Percentiles rank a stretch among this genome's conserved stretches.
phyloP scores from a whole-genome alignment of 1,140 invertebrate genomes.

The Bombyx mori region ASM3026992v2 NC_085115.1:5976501-5977000 shows the following conservation, averaged over 20 bases:
- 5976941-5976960: constrained; percentile 10
- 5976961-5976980: constrained; percentile 3
- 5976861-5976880: constrained; percentile 23
- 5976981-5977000: constrained; percentile 4
- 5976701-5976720: constrained; percentile 12
- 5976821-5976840: constrained; percentile 42
- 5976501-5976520: too few species aligned
- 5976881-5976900: constrained; percentile 27
- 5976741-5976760: constrained; percentile 29
- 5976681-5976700: constrained; percentile 3
- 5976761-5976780: constrained; percentile 41
- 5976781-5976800: constrained; percentile 39
- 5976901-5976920: constrained; percentile 24
- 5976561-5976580: too few species aligned
- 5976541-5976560: too few species aligned
- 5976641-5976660: constrained; percentile 1
- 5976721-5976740: constrained; percentile 34
- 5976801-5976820: constrained; percentile 43
- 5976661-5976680: constrained; percentile 1
- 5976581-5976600: too few species aligned
- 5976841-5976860: constrained; percentile 30
- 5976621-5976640: constrained; percentile 1
- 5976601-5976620: not conserved
- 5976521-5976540: too few species aligned
- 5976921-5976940: constrained; percentile 15